Conservation (phyloP, 1,140 invertebrate genomes). For the Archegozetes longisetosus region DNA sequence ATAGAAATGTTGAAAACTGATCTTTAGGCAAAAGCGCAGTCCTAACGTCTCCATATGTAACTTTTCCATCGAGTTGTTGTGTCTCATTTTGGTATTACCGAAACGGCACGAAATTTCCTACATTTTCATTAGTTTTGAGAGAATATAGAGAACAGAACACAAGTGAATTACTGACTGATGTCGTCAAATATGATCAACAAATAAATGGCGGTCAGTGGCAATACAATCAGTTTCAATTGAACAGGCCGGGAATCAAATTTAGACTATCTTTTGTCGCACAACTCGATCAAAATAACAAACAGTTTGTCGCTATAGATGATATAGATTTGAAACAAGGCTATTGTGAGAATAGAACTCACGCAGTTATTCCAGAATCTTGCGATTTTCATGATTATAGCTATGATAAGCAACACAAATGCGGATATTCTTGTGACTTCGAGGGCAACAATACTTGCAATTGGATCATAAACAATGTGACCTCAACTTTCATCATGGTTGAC, state of each 20-base stretch:
- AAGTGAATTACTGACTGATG: too few species aligned
- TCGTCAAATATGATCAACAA: too few species aligned
- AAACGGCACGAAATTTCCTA: conserved; percentile 12
- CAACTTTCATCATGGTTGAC: not conserved
- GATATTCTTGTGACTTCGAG: conserved; percentile 1
- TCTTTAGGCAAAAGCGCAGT: conserved; percentile 1
- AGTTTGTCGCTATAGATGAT: conserved; percentile 19
- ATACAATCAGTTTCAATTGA: too few species aligned
- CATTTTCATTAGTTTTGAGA: too few species aligned
- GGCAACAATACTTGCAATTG: not conserved
- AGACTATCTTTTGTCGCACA: not conserved
- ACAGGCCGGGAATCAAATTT: too few species aligned
- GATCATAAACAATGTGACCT: not conserved
- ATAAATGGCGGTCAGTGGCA: too few species aligned
- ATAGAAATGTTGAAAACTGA: not conserved
- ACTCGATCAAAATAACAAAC: not conserved
- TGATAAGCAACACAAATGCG: not conserved
- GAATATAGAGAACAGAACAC: too few species aligned
- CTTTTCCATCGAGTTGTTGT: not conserved
- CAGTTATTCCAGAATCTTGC: too few species aligned
- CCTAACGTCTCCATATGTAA: conserved; percentile 17
- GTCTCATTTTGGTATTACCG: conserved; percentile 18
- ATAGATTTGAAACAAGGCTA: conserved; percentile 9
- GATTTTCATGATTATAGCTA: not conserved
- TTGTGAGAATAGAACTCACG: too few species aligned